These are phyloP conservation scores for Lithophane semibrunnea DNA, from an alignment of 2,888 invertebrate genomes.

Conservation along the genomic window DNA sequence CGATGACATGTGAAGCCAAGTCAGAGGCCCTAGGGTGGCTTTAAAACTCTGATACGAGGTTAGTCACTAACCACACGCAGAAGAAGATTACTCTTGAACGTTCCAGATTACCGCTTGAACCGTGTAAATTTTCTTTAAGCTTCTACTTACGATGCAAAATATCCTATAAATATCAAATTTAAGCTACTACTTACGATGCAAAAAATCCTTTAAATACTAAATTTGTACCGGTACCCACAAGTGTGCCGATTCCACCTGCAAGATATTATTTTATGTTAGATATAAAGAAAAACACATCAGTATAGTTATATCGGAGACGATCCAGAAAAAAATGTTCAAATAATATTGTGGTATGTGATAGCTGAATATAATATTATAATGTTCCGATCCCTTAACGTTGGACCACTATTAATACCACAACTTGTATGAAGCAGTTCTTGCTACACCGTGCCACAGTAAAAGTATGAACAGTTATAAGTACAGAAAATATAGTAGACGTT, in stretches of 20 bases:
- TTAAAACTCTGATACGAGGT: too few species aligned
- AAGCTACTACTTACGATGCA: conserved; percentile 84
- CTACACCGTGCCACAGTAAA: neutral
- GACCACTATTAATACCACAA: too few species aligned
- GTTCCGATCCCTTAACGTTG: too few species aligned
- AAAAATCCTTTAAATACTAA: conserved; percentile 94
- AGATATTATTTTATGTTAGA: conserved; percentile 2
- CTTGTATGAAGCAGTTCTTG: neutral
- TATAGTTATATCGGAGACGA: neutral
- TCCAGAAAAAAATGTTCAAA: neutral
- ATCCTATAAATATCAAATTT: conserved; percentile 94
- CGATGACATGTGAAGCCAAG: too few species aligned
- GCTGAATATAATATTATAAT: neutral
- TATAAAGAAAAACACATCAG: neutral
- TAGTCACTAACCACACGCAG: too few species aligned
- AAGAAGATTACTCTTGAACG: neutral
- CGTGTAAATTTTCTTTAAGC: neutral
- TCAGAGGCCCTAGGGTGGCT: too few species aligned
- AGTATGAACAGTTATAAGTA: too few species aligned
- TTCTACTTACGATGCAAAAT: conserved; percentile 90
- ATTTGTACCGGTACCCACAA: conserved; percentile 94
- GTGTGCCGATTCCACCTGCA: conserved; percentile 93
- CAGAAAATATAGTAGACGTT: too few species aligned
- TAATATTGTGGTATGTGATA: neutral
- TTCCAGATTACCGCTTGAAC: neutral